phyloP scores from a whole-genome alignment of 2,888 invertebrate species.

The Xanthorhoe designata region DNA sequence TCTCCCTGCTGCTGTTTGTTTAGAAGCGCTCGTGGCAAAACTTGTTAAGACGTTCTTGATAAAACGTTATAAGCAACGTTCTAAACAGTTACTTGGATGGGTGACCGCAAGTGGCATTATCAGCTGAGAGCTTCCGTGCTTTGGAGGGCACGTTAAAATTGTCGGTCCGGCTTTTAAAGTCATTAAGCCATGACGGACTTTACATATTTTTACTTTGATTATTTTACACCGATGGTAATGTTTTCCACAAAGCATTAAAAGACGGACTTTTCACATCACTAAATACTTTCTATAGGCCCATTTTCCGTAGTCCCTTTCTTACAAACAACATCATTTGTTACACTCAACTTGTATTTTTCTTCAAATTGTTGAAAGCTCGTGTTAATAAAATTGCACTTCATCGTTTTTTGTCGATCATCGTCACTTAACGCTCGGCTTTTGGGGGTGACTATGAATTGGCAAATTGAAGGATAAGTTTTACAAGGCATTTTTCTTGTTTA shows the following conservation, averaged over 20 bases:
- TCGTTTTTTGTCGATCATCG: slow-evolving; percentile 84
- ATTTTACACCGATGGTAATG: background rate
- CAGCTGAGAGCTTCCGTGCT: no score
- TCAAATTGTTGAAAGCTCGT: slow-evolving; percentile 76
- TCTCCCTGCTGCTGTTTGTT: no score
- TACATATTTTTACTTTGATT: no score
- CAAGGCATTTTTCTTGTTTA: background rate
- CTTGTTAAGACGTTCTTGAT: no score
- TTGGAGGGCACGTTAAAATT: no score
- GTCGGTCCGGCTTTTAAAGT: no score
- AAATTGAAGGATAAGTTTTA: slow-evolving; percentile 2
- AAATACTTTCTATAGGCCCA: slow-evolving; percentile 53
- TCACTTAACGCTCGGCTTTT: slow-evolving; percentile 73
- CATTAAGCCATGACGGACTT: no score
- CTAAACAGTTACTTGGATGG: no score
- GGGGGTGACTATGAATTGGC: slow-evolving; percentile 52
- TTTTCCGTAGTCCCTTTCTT: slow-evolving; percentile 64
- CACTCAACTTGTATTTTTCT: slow-evolving; percentile 75
- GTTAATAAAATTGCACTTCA: slow-evolving; percentile 85
- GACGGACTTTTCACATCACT: slow-evolving; percentile 27
- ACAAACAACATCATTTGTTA: slow-evolving; percentile 85
- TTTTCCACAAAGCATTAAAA: background rate
- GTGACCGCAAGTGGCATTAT: no score
- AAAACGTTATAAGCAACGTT: no score
- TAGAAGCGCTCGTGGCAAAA: no score